Evolutionary conservation across 2,888 invertebrate genomes (phyloP).

Genomic region (Beris chalybata): DNA sequence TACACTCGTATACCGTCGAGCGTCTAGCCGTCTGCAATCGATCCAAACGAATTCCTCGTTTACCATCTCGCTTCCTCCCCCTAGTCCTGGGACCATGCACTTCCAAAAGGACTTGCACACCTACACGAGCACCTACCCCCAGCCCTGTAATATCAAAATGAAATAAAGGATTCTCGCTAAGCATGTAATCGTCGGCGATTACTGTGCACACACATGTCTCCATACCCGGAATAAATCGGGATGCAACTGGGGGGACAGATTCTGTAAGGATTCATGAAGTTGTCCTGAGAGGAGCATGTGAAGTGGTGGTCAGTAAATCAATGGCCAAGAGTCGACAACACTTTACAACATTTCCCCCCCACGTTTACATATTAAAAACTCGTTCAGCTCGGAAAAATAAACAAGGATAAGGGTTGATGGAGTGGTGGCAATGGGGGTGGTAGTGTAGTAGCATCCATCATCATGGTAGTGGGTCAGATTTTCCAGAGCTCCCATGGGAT

Average conservation of each 20-base stretch:
- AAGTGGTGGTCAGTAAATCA: conserved; percentile 10
- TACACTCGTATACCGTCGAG: not conserved
- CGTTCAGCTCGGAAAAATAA: conserved; percentile 17
- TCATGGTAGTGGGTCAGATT: conserved; percentile 13
- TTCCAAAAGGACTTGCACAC: conserved; percentile 16
- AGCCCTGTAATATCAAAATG: not conserved
- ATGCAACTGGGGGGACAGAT: too few relatives aligned
- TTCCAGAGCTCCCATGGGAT: not conserved
- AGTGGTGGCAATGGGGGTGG: not conserved
- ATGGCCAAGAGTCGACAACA: conserved; percentile 15
- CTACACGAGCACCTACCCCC: conserved; percentile 1
- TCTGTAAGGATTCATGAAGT: too few relatives aligned
- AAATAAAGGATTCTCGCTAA: conserved; percentile 4
- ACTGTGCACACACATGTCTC: conserved; percentile 24
- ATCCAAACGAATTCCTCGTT: conserved; percentile 31
- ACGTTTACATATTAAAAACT: conserved; percentile 26
- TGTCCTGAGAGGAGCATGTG: not conserved
- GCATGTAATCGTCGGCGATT: conserved; percentile 21
- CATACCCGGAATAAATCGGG: not conserved
- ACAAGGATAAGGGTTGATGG: conserved; percentile 3
- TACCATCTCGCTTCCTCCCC: not conserved
- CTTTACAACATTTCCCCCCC: too few relatives aligned
- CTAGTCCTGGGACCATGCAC: conserved; percentile 11
- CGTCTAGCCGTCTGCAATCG: conserved; percentile 36
- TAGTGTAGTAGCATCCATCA: not conserved